Percentiles rank a stretch among this genome's conserved stretches.
Conservation (phyloP, 2,888 invertebrate species). For the Hypolimnas misippus region DNA sequence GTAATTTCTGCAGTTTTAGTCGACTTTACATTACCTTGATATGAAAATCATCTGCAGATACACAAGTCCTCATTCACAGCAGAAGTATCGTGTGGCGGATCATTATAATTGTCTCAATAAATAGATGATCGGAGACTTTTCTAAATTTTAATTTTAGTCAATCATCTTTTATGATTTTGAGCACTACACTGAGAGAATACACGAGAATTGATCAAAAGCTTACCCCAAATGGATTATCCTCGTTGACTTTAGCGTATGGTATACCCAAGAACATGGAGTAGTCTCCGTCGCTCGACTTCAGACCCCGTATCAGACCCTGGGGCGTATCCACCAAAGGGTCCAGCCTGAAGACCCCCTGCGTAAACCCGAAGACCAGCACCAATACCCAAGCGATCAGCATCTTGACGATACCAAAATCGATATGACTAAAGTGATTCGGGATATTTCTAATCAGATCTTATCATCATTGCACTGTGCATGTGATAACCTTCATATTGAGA, state of each 20-base stretch:
- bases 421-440: neutral
- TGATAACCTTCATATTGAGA: neutral
- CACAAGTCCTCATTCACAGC: too few species aligned
- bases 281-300: constrained; percentile 50
- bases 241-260: constrained; percentile 62
- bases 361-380: constrained; percentile 4
- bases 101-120: too few species aligned
- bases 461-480: neutral
- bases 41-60: too few species aligned
- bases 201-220: constrained; percentile 49
- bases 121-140: too few species aligned
- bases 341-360: constrained; percentile 39
- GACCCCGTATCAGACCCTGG: constrained; percentile 53
- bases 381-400: constrained; percentile 19
- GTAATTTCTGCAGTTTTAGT: too few species aligned
- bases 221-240: constrained; percentile 65
- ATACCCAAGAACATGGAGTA: constrained; percentile 65
- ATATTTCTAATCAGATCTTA: neutral
- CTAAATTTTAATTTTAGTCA: too few species aligned
- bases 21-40: too few species aligned
- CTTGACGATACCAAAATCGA: neutral
- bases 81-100: too few species aligned
- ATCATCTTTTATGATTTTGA: too few species aligned
- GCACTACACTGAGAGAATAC: constrained; percentile 54
- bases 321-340: constrained; percentile 52